These are phyloP conservation scores for Tridacna crocea DNA, from an alignment of 2,888 invertebrate genomes.

Conservation along the genomic window DNA sequence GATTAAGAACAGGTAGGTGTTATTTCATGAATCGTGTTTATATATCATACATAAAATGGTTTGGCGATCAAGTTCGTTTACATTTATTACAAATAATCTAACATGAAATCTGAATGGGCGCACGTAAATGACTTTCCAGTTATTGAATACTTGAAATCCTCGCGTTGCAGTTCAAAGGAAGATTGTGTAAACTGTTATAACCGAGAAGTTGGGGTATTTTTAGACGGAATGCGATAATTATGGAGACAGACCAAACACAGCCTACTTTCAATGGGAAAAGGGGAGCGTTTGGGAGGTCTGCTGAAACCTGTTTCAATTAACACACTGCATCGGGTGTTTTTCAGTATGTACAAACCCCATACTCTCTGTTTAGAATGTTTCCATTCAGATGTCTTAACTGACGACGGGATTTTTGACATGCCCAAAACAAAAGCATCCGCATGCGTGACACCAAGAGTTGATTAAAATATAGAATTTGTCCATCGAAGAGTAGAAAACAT, in stretches of 20 bases:
- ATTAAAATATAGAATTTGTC: too few relatives aligned
- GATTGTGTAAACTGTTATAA: conserved; percentile 56
- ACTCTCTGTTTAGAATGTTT: too few relatives aligned
- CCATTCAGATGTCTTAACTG: too few relatives aligned
- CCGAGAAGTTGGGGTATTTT: conserved; percentile 47
- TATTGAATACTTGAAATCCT: conserved; percentile 23
- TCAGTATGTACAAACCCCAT: too few relatives aligned
- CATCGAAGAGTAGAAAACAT: too few relatives aligned
- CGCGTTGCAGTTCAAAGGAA: conserved; percentile 50
- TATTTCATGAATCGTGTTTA: neutral
- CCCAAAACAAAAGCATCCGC: too few relatives aligned
- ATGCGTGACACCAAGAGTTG: too few relatives aligned
- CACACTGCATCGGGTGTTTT: neutral
- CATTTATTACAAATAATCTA: conserved; percentile 9
- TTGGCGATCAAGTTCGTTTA: neutral
- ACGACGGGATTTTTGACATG: too few relatives aligned
- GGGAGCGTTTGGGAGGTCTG: conserved; percentile 40
- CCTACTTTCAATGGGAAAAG: conserved; percentile 19
- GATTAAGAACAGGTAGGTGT: too few relatives aligned
- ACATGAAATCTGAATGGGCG: conserved; percentile 14
- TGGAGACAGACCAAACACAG: conserved; percentile 51
- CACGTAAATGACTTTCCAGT: conserved; percentile 13
- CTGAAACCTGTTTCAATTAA: conserved; percentile 8
- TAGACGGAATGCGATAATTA: conserved; percentile 50
- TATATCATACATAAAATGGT: neutral